Percentiles rank a stretch among this genome's conserved stretches.
phyloP scores from a whole-genome alignment of 1,140 invertebrate genomes.

The Hyles vespertilio region DNA sequence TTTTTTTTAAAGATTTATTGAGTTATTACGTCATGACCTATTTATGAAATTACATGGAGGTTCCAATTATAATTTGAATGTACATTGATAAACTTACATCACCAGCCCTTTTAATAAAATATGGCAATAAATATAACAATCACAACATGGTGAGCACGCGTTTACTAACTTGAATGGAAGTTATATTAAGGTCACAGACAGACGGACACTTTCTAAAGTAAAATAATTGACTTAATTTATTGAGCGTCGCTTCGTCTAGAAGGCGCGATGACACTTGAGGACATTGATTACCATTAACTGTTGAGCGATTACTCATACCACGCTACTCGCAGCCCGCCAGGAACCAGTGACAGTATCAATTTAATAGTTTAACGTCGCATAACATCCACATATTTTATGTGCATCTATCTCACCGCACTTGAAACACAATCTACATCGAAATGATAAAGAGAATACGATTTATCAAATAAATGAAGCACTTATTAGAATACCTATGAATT shows the following conservation, averaged over 20 bases:
- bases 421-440: too few relatives aligned
- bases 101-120: too few relatives aligned
- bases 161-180: constrained; percentile 30
- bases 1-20: too few relatives aligned
- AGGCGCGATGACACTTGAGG: constrained; percentile 24
- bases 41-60: too few relatives aligned
- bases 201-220: constrained; percentile 27
- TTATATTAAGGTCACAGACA: constrained; percentile 37
- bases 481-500: too few relatives aligned
- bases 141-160: constrained; percentile 19
- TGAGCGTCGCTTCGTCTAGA: constrained; percentile 22
- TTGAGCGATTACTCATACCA: constrained; percentile 17
- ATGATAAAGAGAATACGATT: too few relatives aligned
- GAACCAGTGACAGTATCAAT: neutral
- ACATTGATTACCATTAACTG: constrained; percentile 27
- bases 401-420: too few relatives aligned
- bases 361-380: constrained; percentile 6
- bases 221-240: constrained; percentile 39
- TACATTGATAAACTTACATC: too few relatives aligned
- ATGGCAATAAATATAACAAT: constrained; percentile 2
- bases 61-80: too few relatives aligned
- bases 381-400: neutral
- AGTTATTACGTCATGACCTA: too few relatives aligned
- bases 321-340: neutral
- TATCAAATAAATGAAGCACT: too few relatives aligned